A percentile compares a stretch with the other conserved stretches of the same genome.
These are phyloP conservation scores for Tetranychus urticae DNA, from an alignment of 1,140 invertebrate genomes.

Conservation along the genomic window DNA sequence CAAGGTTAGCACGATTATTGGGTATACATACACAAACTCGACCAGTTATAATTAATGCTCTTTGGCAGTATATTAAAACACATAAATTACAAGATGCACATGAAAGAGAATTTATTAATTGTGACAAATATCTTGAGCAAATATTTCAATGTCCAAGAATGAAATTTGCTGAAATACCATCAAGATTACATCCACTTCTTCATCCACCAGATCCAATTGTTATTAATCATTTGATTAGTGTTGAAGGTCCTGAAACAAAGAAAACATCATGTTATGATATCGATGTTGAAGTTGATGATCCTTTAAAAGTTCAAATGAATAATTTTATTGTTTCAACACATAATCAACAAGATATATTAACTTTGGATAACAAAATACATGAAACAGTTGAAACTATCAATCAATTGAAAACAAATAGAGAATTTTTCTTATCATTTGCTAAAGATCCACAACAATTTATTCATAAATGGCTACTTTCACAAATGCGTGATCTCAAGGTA, in stretches of 20 bases:
- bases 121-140: conserved; percentile 82
- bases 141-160: conserved; percentile 79
- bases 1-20: conserved; percentile 68
- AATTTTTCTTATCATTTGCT: conserved; percentile 93
- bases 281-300: conserved; percentile 96
- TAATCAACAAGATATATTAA: conserved; percentile 82
- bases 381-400: conserved; percentile 98
- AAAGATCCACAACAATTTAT: conserved; percentile 98
- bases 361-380: conserved; percentile 46
- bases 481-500: conserved; percentile 83
- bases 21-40: conserved; percentile 94
- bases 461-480: conserved; percentile 94
- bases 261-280: conserved; percentile 99
- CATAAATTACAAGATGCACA: conserved; percentile 74
- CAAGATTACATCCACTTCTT: conserved; percentile 72
- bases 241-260: conserved; percentile 77
- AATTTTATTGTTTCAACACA: conserved; percentile 88
- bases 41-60: conserved; percentile 86
- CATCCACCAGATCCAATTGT: conserved; percentile 76
- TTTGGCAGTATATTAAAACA: conserved; percentile 99
- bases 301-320: conserved; percentile 91
- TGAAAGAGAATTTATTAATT: conserved; percentile 86
- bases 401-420: conserved; percentile 85
- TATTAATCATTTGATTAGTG: conserved; percentile 84
- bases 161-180: conserved; percentile 98